Evolutionary conservation across 2,113 vertebrate species (phyloP), one percentile per base, ranked within the genome.

Genomic region (Hucho hucho): DNA sequence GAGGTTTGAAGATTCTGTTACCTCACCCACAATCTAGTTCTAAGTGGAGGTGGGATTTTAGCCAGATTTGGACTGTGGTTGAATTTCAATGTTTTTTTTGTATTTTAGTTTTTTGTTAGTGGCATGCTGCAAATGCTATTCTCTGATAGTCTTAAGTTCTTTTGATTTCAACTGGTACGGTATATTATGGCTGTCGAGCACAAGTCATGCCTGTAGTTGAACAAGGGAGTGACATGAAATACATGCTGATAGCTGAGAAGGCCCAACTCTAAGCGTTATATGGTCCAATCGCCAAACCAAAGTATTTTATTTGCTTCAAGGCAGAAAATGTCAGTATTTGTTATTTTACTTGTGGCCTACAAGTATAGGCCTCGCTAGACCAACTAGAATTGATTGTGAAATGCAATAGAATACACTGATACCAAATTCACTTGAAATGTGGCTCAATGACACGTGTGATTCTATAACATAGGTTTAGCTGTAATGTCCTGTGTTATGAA

Each of bases 201-300:
- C 84, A 83, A 80, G 64, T 49, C 0, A 2, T 6, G 25, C 22
- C 22, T 37, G 18, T 9, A 69, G 74, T 74, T 77, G n/a, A 67
- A 56, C 66, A 37, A 16, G 25, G 6, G 22, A 47, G 43, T 69
- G 24, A 28, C 72, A 68, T 75, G 73, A 77, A 69, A 69, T 14
- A 46, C 29, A 69, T 12, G 5, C 58, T 67, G 46, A 77, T 1
- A 1, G 47, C 63, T 46, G 37, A 24, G 58, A 32, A 63, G 63
- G 24, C 47, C 20, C 1, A 59, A 64, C 2, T 26, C 22, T 53
- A 2, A 64, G 76, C 67, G 20, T 12, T 11, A 43, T 46, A 22
- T 46, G 64, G 77, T 63, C 11, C 26, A 80, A 74, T 66, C 26
- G 26, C 63, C 64, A 77, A 89, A 89, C 91, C 91, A 92, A 92